A percentile compares a stretch with the other conserved stretches of the same genome.
Conservation (phyloP, 2,113 vertebrate genomes). For the Strix uralensis region DNA sequence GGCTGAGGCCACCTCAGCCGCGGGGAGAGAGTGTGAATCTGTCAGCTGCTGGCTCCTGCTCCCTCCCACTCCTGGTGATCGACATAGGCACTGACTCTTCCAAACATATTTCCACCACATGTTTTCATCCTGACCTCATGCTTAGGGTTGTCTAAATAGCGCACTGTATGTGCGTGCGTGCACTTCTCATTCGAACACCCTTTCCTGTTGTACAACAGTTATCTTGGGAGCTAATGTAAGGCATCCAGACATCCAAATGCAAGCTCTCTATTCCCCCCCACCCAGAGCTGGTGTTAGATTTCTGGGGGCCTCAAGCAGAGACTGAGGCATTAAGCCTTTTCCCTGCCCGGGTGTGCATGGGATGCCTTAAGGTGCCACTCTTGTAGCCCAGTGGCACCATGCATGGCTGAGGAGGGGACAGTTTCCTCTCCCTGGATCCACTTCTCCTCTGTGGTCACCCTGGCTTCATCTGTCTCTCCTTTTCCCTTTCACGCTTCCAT, state of each 20-base stretch:
- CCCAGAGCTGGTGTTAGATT: neutral
- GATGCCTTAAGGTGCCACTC: neutral
- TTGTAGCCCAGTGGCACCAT: neutral
- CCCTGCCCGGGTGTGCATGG: rapidly evolving
- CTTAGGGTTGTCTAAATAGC: conserved; percentile 60
- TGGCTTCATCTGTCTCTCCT: neutral
- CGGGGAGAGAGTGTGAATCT: conserved; percentile 7
- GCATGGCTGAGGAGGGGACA: neutral
- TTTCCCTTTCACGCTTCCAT: neutral
- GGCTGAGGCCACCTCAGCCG: neutral
- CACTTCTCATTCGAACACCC: conserved; percentile 40
- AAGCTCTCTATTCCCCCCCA: neutral
- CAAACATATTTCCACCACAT: conserved; percentile 74
- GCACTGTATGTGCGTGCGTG: conserved; percentile 47
- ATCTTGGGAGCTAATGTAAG: conserved; percentile 37
- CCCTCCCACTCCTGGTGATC: conserved; percentile 44
- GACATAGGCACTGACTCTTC: conserved; percentile 40
- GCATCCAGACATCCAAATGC: conserved; percentile 1
- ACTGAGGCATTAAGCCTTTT: neutral
- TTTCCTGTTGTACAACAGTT: conserved; percentile 57
- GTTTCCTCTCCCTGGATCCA: neutral
- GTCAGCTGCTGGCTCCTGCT: conserved; percentile 49
- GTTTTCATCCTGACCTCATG: conserved; percentile 65
- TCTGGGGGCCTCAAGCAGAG: neutral
- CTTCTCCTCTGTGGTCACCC: neutral